Evolutionary conservation across 2,888 invertebrate species (phyloP).

Genomic region (Caenorhabditis sp.): DNA sequence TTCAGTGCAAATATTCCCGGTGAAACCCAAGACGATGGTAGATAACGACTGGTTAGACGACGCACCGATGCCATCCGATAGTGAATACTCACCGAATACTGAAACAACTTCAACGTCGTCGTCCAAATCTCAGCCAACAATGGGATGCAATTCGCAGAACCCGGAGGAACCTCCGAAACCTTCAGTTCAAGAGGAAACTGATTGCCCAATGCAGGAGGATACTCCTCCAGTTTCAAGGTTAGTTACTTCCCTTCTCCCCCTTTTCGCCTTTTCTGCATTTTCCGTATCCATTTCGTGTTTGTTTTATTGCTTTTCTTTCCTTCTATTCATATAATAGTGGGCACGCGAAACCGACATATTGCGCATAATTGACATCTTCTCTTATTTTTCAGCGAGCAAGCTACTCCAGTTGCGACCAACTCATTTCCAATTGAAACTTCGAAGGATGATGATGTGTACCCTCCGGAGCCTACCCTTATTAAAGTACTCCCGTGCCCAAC

Average conservation of each 20-base stretch:
- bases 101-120: not conserved
- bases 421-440: too few species aligned
- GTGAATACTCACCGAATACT: too few species aligned
- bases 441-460: not conserved
- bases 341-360: too few species aligned
- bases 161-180: not conserved
- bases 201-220: not conserved
- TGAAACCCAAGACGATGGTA: not conserved
- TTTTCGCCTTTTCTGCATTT: too few species aligned
- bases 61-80: conserved; percentile 43
- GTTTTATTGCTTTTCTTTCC: too few species aligned
- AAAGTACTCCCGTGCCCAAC: not conserved
- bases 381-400: too few species aligned
- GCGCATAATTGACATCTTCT: too few species aligned
- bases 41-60: conserved; percentile 28
- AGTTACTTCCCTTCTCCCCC: not conserved
- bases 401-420: too few species aligned
- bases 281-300: too few species aligned
- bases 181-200: not conserved
- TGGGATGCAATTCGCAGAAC: too few species aligned
- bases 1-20: conserved; percentile 3
- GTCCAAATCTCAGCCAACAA: too few species aligned
- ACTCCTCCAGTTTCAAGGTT: not conserved
- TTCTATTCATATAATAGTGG: too few species aligned
- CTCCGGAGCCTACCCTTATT: not conserved